A percentile compares a stretch with the other conserved stretches of the same genome.
These are phyloP conservation scores for Endotricha flammealis DNA, from an alignment of 2,888 invertebrate species.

Conservation along the genomic window DNA sequence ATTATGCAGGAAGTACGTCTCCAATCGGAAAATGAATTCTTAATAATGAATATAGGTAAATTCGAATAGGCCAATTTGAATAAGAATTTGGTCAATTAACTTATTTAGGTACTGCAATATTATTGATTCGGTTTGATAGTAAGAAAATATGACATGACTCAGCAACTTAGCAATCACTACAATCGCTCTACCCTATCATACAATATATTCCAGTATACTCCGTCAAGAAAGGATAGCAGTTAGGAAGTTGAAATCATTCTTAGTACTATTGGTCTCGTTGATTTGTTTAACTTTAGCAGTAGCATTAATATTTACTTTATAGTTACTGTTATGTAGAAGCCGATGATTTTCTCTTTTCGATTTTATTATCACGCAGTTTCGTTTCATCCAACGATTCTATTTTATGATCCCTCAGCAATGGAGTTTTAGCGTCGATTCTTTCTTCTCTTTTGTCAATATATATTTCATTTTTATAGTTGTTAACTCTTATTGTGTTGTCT, in stretches of 20 bases:
- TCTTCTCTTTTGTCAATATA: slow-evolving; percentile 58
- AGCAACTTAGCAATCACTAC: background rate
- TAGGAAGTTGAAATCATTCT: slow-evolving; percentile 25
- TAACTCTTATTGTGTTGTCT: slow-evolving; percentile 53
- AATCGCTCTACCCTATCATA: slow-evolving; percentile 11
- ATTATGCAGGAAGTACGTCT: too few species aligned
- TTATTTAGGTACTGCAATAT: too few species aligned
- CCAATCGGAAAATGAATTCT: too few species aligned
- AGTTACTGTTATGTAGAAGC: slow-evolving; percentile 60
- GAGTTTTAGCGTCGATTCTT: slow-evolving; percentile 64
- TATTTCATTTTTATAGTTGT: slow-evolving; percentile 59
- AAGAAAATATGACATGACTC: too few species aligned
- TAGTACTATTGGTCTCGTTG: slow-evolving; percentile 54
- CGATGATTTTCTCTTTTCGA: slow-evolving; percentile 69
- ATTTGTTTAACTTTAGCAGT: slow-evolving; percentile 22
- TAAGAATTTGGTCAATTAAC: too few species aligned
- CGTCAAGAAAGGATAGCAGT: slow-evolving; percentile 14
- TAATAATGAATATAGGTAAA: too few species aligned
- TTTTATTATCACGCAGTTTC: slow-evolving; percentile 62
- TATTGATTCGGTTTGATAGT: too few species aligned
- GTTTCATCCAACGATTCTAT: slow-evolving; percentile 71
- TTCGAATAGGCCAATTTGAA: too few species aligned
- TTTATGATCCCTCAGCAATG: slow-evolving; percentile 64
- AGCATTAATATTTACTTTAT: slow-evolving; percentile 15
- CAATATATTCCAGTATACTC: slow-evolving; percentile 17